Evolutionary conservation across 1,140 invertebrate genomes (phyloP), one percentile per base, ranked within the genome.

Genomic region (Brachionus manjavacas): DNA sequence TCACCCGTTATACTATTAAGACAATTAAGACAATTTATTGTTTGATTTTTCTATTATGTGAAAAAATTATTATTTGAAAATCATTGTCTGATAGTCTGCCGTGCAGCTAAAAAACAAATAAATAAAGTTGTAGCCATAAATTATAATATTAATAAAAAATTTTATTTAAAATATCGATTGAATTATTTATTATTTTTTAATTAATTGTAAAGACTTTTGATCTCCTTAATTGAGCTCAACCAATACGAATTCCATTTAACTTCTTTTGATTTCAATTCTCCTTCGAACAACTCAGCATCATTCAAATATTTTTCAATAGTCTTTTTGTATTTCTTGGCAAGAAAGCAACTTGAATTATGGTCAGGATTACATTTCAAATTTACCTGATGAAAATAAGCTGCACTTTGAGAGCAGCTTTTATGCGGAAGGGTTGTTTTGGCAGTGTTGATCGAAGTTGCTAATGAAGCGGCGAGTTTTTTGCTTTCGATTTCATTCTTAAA

Each of bases 251-350:
- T 81, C 79, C 79, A 81, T 16, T 68, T 60, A 14, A 43, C 25
- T 14, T 60, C 79, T 81, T 81, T 81, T 41, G 79, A 31, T 46
- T 64, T 81, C 9, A 81, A 64, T 28, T 81, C 79, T 3, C 41
- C 31, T 68, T 60, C 52, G 11, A 64, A 16, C 31, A 20, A 25
- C n/a, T 81, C 52, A 7, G 41, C 64, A 41, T 64, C 52, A 14
- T 12, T 4, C 12, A 76, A 28, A 28, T 60, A 64, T 14, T 81
- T 43, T 35, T 81, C 52, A 39, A 68, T 81, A 12, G n/a, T 46
- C 41, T 43, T 39, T 64, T 81, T 81, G 20, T 41, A 60, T 64
- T 81, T 64, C 79, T 81, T 64, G 11, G 31, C 20, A 12, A 25
- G 31, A 35, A 35, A 35, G 7, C 0, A 35, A 2, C 6, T 35